Percentiles rank a stretch among this genome's conserved stretches.
Conservation (phyloP, 1,140 invertebrate species). For the Brachionus plicatilis region DNA sequence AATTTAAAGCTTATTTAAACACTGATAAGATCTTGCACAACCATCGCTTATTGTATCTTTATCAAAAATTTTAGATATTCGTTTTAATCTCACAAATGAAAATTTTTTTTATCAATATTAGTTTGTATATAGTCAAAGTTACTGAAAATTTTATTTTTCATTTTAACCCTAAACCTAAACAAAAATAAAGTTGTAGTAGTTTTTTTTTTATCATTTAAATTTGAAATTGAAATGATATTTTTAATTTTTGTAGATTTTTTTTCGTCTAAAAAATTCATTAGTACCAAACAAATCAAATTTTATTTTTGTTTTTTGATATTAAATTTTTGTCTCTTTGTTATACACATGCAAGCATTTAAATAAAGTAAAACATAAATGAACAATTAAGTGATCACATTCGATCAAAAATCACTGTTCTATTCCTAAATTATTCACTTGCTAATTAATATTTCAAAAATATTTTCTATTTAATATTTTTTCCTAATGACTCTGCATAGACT, state of each 20-base stretch:
- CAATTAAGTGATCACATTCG: neutral
- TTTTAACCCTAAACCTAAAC: neutral
- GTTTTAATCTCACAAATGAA: neutral
- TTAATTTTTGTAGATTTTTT: neutral
- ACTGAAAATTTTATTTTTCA: neutral
- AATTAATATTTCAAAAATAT: neutral
- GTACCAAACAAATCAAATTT: neutral
- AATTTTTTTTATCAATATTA: neutral
- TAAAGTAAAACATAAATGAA: neutral
- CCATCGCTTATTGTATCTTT: neutral
- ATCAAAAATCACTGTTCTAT: neutral
- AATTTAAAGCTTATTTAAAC: neutral
- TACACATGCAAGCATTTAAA: neutral
- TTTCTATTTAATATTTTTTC: neutral
- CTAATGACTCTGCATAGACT: neutral
- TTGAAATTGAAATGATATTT: neutral
- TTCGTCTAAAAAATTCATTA: neutral
- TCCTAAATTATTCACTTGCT: neutral
- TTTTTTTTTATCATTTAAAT: neutral
- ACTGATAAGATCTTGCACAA: neutral
- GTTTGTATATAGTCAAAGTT: too few relatives aligned
- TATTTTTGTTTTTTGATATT: neutral
- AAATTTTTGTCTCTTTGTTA: neutral
- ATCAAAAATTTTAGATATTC: neutral
- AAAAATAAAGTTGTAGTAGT: neutral